Conservation (phyloP, 2,113 vertebrate genomes). For the Sus scrofa region T2T-Sscrofa CM000830.6:40219001-40219500, state of each 20-base stretch:
- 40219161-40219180: not conserved
- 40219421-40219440: not conserved
- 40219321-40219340: conserved; percentile 55
- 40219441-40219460: not conserved
- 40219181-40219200: conserved; percentile 66
- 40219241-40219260: not conserved
- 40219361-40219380: not conserved
- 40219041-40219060: conserved; percentile 70
- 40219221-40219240: not conserved
- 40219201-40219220: not conserved
- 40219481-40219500: not conserved
- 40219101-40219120: not conserved
- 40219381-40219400: conserved; percentile 53
- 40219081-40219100: not conserved
- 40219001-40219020: not conserved
- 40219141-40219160: not conserved
- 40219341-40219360: not conserved
- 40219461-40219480: not conserved
- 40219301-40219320: not conserved
- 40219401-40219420: not conserved
- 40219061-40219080: conserved; percentile 56
- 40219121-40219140: not conserved
- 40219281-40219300: not conserved
- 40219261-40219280: not conserved
- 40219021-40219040: conserved; percentile 49